These are phyloP conservation scores for Platyrinchus mystaceus DNA, from an alignment of 2,797 vertebrate species.

Conservation along the genomic window DNA sequence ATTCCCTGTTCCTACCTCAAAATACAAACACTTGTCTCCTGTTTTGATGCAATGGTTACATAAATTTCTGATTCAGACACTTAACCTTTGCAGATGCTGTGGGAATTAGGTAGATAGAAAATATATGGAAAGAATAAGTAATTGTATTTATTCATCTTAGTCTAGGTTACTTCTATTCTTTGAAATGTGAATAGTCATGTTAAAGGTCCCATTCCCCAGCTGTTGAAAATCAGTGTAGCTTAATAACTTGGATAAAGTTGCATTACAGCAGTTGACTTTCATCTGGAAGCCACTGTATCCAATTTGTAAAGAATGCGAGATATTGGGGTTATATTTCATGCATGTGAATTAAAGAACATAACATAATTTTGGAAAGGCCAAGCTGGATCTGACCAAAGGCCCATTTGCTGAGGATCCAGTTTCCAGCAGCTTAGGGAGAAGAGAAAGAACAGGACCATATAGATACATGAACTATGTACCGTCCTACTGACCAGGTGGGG, in stretches of 20 bases:
- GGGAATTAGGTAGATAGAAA: background rate
- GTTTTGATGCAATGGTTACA: background rate
- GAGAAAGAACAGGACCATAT: background rate
- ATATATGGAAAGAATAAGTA: background rate
- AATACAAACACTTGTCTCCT: background rate
- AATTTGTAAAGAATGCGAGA: background rate
- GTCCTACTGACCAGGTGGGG: accelerated
- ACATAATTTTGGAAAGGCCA: background rate
- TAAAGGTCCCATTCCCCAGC: background rate
- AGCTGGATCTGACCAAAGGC: background rate
- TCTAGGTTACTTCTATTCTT: background rate
- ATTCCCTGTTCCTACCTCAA: background rate
- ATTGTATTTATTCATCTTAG: background rate
- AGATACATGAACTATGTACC: background rate
- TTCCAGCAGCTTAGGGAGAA: background rate
- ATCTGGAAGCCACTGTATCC: background rate
- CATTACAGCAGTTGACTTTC: conserved; percentile 12
- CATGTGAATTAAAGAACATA: background rate
- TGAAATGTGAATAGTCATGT: background rate
- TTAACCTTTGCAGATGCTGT: background rate
- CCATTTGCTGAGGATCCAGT: background rate
- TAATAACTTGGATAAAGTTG: background rate
- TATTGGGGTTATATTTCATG: background rate
- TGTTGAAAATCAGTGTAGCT: background rate
- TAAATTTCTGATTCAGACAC: background rate